Percentiles rank a stretch among this genome's conserved stretches.
Evolutionary conservation across 1,140 invertebrate genomes (phyloP).

Genomic region (Zaprionus taronus): DNA sequence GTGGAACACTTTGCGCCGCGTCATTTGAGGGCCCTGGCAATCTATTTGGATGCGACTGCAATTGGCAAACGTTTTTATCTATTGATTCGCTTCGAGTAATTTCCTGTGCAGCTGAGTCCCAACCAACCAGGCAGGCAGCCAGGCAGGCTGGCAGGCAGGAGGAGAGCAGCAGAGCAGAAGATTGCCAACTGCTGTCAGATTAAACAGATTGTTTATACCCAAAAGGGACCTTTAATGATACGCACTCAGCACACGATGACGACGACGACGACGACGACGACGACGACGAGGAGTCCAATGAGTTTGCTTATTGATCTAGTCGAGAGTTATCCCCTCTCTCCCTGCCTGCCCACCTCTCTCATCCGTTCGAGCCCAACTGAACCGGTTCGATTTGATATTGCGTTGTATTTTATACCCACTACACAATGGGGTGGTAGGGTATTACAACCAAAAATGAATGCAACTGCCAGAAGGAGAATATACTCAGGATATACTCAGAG

Average conservation of each 20-base stretch:
- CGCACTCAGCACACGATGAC: background rate
- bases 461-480: too few relatives aligned
- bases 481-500: too few relatives aligned
- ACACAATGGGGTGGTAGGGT: too few relatives aligned
- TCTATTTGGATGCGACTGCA: slow-evolving; percentile 44
- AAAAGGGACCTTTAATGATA: slow-evolving; percentile 14
- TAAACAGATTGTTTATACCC: slow-evolving; percentile 15
- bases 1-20: slow-evolving; percentile 33
- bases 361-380: background rate
- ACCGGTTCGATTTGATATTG: background rate
- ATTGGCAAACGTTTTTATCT: slow-evolving; percentile 78
- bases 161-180: background rate
- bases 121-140: slow-evolving; percentile 2
- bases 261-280: background rate
- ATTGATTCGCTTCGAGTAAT: slow-evolving; percentile 76
- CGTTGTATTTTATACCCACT: background rate
- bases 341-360: background rate
- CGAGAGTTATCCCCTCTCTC: background rate
- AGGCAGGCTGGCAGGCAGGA: background rate
- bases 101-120: slow-evolving; percentile 55
- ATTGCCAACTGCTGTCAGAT: slow-evolving; percentile 11
- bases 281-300: background rate
- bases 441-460: too few relatives aligned
- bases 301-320: slow-evolving; percentile 10
- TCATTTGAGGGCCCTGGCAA: slow-evolving; percentile 22